phyloP scores from a whole-genome alignment of 2,888 invertebrate genomes.

The Amitus sp. region DNA sequence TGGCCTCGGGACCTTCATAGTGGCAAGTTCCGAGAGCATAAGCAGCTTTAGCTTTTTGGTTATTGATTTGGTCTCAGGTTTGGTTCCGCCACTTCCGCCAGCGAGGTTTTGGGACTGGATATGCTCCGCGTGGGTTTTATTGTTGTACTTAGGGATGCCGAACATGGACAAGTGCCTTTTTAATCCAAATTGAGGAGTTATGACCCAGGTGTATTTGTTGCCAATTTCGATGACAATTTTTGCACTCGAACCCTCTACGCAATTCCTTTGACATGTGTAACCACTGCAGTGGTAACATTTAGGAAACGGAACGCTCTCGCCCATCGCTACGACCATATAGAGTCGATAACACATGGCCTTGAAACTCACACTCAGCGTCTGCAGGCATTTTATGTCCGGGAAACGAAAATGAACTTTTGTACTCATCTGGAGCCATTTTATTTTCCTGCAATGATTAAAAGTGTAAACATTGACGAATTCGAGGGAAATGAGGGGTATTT shows the following conservation, averaged over 20 bases:
- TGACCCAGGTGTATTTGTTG: constrained; percentile 65
- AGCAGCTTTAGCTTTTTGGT: constrained; percentile 55
- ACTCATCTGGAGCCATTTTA: constrained; percentile 62
- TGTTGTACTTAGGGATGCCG: constrained; percentile 61
- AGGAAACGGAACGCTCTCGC: constrained; percentile 57
- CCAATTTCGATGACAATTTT: constrained; percentile 65
- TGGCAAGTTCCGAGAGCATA: constrained; percentile 53
- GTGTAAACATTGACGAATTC: background rate
- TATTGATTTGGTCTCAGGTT: constrained; percentile 56
- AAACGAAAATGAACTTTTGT: constrained; percentile 62
- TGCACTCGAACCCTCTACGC: constrained; percentile 59
- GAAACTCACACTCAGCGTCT: constrained; percentile 59
- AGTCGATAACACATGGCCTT: constrained; percentile 63
- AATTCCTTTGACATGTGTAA: constrained; percentile 62
- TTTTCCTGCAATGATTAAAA: too few relatives aligned
- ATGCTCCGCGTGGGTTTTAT: constrained; percentile 51
- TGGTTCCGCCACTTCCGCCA: constrained; percentile 50
- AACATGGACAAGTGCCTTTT: constrained; percentile 62
- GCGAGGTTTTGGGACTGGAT: constrained; percentile 45
- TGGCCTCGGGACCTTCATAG: constrained; percentile 53
- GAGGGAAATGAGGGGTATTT: background rate
- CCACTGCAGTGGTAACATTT: constrained; percentile 62
- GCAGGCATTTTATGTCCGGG: constrained; percentile 61
- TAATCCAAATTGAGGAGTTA: constrained; percentile 60
- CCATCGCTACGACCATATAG: constrained; percentile 59